These are phyloP conservation scores for Eublepharis macularius DNA, from an alignment of 2,113 vertebrate species.

Conservation along the genomic window DNA sequence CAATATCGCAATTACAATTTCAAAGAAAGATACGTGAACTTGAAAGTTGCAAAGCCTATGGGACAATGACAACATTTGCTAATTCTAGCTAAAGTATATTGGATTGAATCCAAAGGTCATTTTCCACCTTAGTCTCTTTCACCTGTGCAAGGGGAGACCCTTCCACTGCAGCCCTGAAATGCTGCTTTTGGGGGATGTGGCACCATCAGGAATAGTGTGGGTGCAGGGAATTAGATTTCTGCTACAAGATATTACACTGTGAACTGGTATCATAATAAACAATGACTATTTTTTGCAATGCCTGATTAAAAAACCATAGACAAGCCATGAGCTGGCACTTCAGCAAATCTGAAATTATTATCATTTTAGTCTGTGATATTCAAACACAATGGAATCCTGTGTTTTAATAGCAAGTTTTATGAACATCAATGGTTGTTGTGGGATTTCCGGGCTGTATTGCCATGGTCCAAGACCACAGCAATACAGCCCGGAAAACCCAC, in stretches of 20 bases:
- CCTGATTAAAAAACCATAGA: not conserved
- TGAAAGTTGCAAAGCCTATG: not conserved
- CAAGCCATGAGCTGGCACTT: not conserved
- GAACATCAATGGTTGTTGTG: no score
- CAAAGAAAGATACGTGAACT: not conserved
- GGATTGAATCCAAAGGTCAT: no score
- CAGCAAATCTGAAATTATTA: conserved; percentile 3
- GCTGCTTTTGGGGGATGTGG: no score
- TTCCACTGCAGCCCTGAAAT: no score
- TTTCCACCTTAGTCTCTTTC: no score
- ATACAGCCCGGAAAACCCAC: no score
- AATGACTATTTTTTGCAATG: not conserved
- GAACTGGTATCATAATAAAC: not conserved
- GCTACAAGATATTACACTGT: not conserved
- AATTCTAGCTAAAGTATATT: not conserved
- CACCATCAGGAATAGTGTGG: no score
- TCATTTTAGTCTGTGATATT: not conserved
- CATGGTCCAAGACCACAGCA: no score
- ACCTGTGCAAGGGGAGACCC: no score
- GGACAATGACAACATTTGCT: not conserved
- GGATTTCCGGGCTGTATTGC: no score
- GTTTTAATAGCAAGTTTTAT: not conserved
- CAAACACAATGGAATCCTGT: not conserved
- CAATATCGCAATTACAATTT: not conserved
- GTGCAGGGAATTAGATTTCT: no score